Conservation (phyloP, 2,113 vertebrate species). For the Sprattus sprattus region DNA sequence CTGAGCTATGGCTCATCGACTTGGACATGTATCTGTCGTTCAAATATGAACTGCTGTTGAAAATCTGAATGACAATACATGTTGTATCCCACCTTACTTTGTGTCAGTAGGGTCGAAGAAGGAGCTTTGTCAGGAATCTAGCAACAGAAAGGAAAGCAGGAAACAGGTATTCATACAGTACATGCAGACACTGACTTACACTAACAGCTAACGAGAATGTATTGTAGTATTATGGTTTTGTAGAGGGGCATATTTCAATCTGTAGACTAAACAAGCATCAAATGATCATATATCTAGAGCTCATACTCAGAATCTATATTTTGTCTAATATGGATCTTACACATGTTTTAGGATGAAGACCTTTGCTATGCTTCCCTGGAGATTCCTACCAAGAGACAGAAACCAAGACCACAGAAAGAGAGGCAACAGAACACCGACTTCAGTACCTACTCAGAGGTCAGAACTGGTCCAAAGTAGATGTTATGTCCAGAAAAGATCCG, state of each 20-base stretch:
- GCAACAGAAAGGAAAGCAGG: not conserved
- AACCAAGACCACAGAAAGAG: not conserved
- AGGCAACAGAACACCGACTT: not conserved
- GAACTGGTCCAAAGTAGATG: not conserved
- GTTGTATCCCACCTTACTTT: not conserved
- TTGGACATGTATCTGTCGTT: too few species aligned
- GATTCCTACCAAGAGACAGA: not conserved
- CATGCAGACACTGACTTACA: too few species aligned
- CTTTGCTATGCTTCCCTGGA: not conserved
- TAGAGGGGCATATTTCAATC: too few species aligned
- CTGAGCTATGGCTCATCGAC: too few species aligned
- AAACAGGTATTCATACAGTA: not conserved
- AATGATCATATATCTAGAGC: too few species aligned
- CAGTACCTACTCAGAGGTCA: conserved; percentile 1
- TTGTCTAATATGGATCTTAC: not conserved
- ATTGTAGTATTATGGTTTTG: too few species aligned
- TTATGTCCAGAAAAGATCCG: too few species aligned
- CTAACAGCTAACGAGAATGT: too few species aligned
- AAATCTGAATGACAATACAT: too few species aligned
- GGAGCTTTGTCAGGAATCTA: not conserved
- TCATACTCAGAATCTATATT: too few species aligned
- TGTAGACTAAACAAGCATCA: too few species aligned
- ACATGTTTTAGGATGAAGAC: not conserved
- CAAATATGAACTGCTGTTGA: too few species aligned
- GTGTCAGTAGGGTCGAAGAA: not conserved